Evolutionary conservation across 2,113 vertebrate species (phyloP), one percentile per base, ranked within the genome.

Genomic region (Crotalus tigris): DNA sequence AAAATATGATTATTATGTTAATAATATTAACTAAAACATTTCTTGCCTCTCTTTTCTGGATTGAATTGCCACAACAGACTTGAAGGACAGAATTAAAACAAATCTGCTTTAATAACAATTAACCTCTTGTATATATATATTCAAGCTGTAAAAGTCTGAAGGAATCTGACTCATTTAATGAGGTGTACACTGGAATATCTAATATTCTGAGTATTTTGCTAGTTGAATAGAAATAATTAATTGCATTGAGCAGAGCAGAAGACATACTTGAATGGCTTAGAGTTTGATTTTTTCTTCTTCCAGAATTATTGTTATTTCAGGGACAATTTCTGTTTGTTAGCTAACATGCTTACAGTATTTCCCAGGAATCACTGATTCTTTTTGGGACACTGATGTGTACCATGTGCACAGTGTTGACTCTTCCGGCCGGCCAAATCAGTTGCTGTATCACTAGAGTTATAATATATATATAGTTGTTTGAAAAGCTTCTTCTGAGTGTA

Each of bases 361-460:
- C 91, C 94, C 95, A 95, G 92, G 87, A 81, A 26, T 92, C 61
- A 88, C 57, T 94, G 94, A 94, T 94, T 53, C 85, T 90, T 85
- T n/a, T 75, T 95, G 91, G 91, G 88, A 97, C 93, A 93, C 64
- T 96, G 95, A 90, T 85, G 75, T 94, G 95, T 94, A 94, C 96
- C 94, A 96, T 95, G 94, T 96, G 95, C 92, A 94, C 94, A 97
- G 85, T 61, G 95, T 96, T 93, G 92, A 97, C 93, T 93, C 94
- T 96, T 96, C 95, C 95, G 96, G 95, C 93, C 95, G 95, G 95
- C 96, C 96, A 96, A 95, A 86, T 97, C 97, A 96, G 96, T 95
- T 96, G 96, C 96, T 96, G 95, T 95, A 96, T 94, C 90, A 92
- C 94, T 95, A 94, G 94, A 92, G 89, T 91, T 94, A 97, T 96